Base-by-base conservation (phyloP, 2,113 vertebrate species). In the Albula glossodonta region DNA sequence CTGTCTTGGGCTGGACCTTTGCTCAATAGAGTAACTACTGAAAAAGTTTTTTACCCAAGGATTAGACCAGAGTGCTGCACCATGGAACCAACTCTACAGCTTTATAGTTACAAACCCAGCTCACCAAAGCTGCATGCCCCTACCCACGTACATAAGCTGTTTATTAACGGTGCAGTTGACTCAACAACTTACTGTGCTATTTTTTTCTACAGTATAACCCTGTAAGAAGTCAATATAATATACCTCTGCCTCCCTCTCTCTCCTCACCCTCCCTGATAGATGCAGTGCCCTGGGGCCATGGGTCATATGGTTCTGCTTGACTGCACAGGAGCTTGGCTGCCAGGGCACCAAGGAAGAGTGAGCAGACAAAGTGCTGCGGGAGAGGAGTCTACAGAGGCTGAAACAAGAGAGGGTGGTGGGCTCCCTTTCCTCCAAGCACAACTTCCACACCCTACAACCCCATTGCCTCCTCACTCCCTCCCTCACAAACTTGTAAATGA, bases 241-340 rank as follows among this genome's bases (percentile, higher is more conserved):
- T 86, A 88, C 85, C 83, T 25, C 19, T 87, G 86, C 41, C 66
- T 10, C 48, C 48, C 56, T 80, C 57, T 83, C 10, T 87, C 84
- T 89, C 12, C 53, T 85, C 48, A 84, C 60, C 82, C 25, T 84
- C 31, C 87, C 22, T 88, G 7, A 83, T 78, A 88, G 89, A 87
- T 77, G 80, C 84, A 77, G 86, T 77, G 9, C n/a, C 79, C 31
- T 48, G 41, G 84, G 83, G 57, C 87, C 89, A 89, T 88, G 10
- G 82, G 5, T 9, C 17, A 57, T 50, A 63, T 41, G 66, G 56
- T 53, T 48, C 11, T 49, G 25, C 56, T 19, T 83, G 82, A 83
- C 17, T 31, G 19, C 25, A 0, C 78, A 52, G 81, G 79, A 87
- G 78, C 79, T 66, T 50, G 77, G 81, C 86, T 79, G 82, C 85